Evolutionary conservation across 2,113 vertebrate species (phyloP).

Genomic region (Thryonomys swinderianus): DNA sequence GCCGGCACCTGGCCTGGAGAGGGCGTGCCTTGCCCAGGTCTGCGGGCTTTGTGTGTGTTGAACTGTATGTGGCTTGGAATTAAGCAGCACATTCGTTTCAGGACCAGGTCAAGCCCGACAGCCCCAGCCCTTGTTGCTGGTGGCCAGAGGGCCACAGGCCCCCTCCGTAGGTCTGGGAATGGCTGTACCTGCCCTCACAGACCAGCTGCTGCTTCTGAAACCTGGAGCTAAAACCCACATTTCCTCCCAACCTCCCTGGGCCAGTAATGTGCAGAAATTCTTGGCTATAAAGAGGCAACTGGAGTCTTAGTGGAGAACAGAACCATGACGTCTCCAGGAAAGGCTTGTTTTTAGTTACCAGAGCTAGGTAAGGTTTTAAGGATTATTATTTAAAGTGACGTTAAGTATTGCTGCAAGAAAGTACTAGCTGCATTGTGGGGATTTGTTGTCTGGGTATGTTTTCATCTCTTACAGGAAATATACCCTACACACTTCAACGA

Average conservation of each 20-base stretch:
- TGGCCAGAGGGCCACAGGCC: background rate
- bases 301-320: background rate
- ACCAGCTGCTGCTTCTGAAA: background rate
- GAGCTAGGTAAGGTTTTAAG: background rate
- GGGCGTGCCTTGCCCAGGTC: too few relatives aligned
- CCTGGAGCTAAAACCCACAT: background rate
- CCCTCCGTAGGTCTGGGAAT: background rate
- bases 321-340: background rate
- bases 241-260: background rate
- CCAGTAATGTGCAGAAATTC: background rate
- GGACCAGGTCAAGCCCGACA: too few relatives aligned
- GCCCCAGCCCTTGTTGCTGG: accelerated
- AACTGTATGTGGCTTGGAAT: too few relatives aligned
- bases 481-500: background rate
- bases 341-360: background rate
- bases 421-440: background rate
- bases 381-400: background rate
- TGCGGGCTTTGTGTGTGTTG: too few relatives aligned
- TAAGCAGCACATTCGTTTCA: too few relatives aligned
- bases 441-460: background rate
- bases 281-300: background rate
- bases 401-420: background rate
- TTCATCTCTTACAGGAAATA: background rate
- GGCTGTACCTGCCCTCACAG: background rate
- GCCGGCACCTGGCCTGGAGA: too few relatives aligned